These are phyloP conservation scores for Chloroceryle amazona DNA, from an alignment of 2,797 vertebrate species.

Conservation along the genomic window DNA sequence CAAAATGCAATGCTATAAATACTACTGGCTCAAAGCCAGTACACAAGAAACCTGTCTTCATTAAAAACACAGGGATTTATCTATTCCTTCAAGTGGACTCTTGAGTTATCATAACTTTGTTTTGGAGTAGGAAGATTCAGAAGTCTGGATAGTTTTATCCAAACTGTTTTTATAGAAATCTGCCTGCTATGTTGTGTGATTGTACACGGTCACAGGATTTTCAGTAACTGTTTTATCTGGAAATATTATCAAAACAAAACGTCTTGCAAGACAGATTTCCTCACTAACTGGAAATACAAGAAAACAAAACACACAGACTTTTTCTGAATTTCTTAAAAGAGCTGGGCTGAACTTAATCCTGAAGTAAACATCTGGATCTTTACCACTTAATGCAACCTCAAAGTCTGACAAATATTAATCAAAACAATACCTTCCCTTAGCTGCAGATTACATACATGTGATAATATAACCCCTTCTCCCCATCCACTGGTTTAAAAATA, in stretches of 20 bases:
- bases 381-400: not conserved
- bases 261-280: conserved; percentile 25
- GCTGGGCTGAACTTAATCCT: not conserved
- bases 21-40: conserved; percentile 8
- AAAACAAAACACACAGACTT: not conserved
- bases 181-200: accelerated
- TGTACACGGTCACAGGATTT: not conserved
- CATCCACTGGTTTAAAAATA: not conserved
- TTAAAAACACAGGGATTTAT: not conserved
- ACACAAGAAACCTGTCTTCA: not conserved
- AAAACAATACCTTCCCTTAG: not conserved
- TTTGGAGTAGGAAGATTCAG: conserved; percentile 22
- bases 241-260: conserved; percentile 41
- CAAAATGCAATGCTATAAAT: conserved; percentile 30
- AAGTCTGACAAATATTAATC: not conserved
- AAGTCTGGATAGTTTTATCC: not conserved
- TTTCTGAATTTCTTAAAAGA: not conserved
- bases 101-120: not conserved
- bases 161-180: conserved; percentile 4
- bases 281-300: conserved; percentile 6
- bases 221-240: conserved; percentile 47
- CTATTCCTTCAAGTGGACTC: conserved; percentile 4
- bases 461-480: not conserved
- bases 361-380: conserved; percentile 28
- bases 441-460: not conserved